A percentile compares a stretch with the other conserved stretches of the same genome.
Conservation (phyloP, 2,888 invertebrate genomes). For the Metallyticus violacea region DNA sequence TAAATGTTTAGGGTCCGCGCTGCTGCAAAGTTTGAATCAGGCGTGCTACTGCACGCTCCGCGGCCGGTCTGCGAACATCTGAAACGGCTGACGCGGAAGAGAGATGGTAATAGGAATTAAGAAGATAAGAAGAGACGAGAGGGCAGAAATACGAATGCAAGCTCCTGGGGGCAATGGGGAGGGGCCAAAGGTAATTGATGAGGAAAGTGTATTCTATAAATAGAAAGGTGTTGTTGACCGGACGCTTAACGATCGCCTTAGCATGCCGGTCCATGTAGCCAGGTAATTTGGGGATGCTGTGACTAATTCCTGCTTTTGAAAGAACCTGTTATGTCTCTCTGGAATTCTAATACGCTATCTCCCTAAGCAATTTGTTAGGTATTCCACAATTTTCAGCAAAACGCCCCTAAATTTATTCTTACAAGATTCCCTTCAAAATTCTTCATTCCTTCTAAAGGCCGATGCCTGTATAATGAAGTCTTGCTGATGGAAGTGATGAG, state of each 20-base stretch:
- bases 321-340: not conserved
- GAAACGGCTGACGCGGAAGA: not conserved
- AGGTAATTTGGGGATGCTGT: not conserved
- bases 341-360: not conserved
- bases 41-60: no score
- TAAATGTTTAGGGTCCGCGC: no score
- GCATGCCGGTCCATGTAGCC: not conserved
- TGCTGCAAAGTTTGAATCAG: no score
- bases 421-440: no score
- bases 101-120: not conserved
- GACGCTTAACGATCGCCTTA: not conserved
- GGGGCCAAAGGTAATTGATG: not conserved
- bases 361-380: not conserved
- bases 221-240: not conserved
- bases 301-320: not conserved
- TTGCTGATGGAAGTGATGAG: no score
- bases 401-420: not conserved
- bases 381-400: not conserved
- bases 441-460: no score
- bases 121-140: not conserved
- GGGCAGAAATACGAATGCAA: not conserved
- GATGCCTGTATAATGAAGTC: not conserved
- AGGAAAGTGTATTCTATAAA: not conserved
- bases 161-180: not conserved
- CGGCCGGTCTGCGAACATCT: no score